Evolutionary conservation across 2,113 vertebrate genomes (phyloP).

Genomic region (Tachysurus vachellii): DNA sequence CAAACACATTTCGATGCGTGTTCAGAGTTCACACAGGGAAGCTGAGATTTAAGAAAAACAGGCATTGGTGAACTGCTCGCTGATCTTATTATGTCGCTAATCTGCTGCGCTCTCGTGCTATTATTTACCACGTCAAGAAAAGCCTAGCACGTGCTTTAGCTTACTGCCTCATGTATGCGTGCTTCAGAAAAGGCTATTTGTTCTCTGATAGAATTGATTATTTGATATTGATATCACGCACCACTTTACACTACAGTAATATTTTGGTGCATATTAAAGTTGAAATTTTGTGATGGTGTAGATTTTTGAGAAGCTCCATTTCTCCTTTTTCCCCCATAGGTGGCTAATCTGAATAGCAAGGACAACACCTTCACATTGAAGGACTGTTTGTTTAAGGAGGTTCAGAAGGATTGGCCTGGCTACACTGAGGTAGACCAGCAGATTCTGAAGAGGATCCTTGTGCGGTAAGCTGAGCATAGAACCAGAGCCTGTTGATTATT

Average conservation of each 20-base stretch:
- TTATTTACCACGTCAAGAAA: not conserved
- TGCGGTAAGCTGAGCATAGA: constrained; percentile 73
- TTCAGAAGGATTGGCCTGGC: constrained; percentile 95
- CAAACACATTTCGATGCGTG: not conserved
- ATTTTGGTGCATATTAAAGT: not conserved
- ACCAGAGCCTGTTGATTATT: not conserved
- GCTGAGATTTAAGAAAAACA: not conserved
- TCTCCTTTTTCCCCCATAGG: constrained; percentile 67
- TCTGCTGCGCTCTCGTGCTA: not conserved
- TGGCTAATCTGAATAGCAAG: constrained; percentile 86
- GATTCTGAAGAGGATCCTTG: constrained; percentile 88
- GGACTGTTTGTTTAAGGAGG: constrained; percentile 87
- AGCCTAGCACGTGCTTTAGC: not conserved
- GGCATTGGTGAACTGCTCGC: not conserved
- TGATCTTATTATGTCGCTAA: not conserved
- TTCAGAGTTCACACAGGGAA: not conserved
- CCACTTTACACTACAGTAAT: not conserved
- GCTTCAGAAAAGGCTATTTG: not conserved
- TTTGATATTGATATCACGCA: not conserved
- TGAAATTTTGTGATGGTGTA: not conserved
- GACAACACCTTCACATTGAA: constrained; percentile 92
- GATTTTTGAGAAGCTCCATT: not conserved
- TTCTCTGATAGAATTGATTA: not conserved
- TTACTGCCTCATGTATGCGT: not conserved
- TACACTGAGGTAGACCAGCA: constrained; percentile 95